Base-by-base conservation (phyloP, 1,140 invertebrate genomes). In the Scaptomyza hsui region DNA sequence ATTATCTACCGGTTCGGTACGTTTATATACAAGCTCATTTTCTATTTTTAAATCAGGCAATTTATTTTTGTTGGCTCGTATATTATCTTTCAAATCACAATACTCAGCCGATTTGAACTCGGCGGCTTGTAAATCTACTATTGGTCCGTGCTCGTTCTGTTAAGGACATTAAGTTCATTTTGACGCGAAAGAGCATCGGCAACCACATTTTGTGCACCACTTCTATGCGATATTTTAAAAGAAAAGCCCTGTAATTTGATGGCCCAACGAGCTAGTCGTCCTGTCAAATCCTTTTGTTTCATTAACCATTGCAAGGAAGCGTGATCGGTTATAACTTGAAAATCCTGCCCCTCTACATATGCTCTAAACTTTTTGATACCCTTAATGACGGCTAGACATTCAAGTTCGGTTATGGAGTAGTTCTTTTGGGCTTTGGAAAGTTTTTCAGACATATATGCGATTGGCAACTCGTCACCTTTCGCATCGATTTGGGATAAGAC, bases 331-430 rank as follows among this genome's bases (percentile, higher is more conserved):
- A 92, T 61, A 0, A 93, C 89, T 3, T 42, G 79, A 57, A 93
- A 92, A 4, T 70, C 67, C 18, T 70, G 59, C 89, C 67, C 88
- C 19, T 92, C 82, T 29, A 93, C 35, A 32, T 92, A 94, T 4
- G 82, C 72, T 18, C 85, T 45, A 64, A 92, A 93, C 44, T 92
- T 80, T 21, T 55, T 32, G 6, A 69, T 63, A 12, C 10, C 32
- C 32, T 35, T n/a, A n/a, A 64, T 26, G 24, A 26, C 24, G 2
- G 24, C 24, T 26, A 26, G 5, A 26, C 24, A 5, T 26, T 26
- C 24, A 26, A 26, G 2, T 4, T 26, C 24, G 1, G 5, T 26
- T 26, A 26, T 5, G 24, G 5, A 26, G 5, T 26, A 26, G 5
- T 26, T 26, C 5, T 26, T 5, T 4, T 26, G 5, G 5, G 24